phyloP scores from a whole-genome alignment of 1,140 invertebrate genomes.

The Diuraphis noxia region DNA sequence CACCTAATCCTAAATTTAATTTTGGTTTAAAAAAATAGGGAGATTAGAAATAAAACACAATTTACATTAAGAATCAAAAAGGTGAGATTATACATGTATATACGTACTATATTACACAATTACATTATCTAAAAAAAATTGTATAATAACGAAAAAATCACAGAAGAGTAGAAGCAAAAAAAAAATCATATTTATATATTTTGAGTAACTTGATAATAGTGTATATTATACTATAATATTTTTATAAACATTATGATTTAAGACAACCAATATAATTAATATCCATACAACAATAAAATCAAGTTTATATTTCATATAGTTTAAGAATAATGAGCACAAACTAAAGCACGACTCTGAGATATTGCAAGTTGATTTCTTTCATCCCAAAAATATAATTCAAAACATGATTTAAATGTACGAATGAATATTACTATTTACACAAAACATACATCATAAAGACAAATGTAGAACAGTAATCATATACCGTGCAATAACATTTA shows the following conservation, averaged over 20 bases:
- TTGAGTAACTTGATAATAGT: slow-evolving; percentile 30
- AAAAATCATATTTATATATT: slow-evolving; percentile 17
- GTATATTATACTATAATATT: neutral
- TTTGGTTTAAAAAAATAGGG: slow-evolving; percentile 35
- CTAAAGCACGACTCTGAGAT: slow-evolving; percentile 1
- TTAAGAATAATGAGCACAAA: slow-evolving; percentile 21
- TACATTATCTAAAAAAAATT: slow-evolving; percentile 46
- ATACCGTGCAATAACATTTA: slow-evolving; percentile 34
- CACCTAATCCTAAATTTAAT: slow-evolving; percentile 42
- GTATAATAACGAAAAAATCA: slow-evolving; percentile 50
- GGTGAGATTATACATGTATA: slow-evolving; percentile 49
- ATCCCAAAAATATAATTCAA: slow-evolving; percentile 26
- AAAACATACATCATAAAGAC: slow-evolving; percentile 27
- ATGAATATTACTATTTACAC: slow-evolving; percentile 43
- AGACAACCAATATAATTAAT: slow-evolving; percentile 27
- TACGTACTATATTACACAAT: slow-evolving; percentile 38
- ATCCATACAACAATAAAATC: slow-evolving; percentile 35
- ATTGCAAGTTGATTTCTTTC: neutral
- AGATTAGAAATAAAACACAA: slow-evolving; percentile 44
- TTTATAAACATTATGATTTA: slow-evolving; percentile 37
- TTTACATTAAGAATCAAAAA: slow-evolving; percentile 24
- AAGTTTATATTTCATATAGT: slow-evolving; percentile 16
- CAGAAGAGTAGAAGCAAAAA: slow-evolving; percentile 42
- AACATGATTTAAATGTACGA: slow-evolving; percentile 16
- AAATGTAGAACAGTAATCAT: slow-evolving; percentile 50